Evolutionary conservation across 2,113 vertebrate species (phyloP).

Genomic region (Terrapene triunguis): DNA sequence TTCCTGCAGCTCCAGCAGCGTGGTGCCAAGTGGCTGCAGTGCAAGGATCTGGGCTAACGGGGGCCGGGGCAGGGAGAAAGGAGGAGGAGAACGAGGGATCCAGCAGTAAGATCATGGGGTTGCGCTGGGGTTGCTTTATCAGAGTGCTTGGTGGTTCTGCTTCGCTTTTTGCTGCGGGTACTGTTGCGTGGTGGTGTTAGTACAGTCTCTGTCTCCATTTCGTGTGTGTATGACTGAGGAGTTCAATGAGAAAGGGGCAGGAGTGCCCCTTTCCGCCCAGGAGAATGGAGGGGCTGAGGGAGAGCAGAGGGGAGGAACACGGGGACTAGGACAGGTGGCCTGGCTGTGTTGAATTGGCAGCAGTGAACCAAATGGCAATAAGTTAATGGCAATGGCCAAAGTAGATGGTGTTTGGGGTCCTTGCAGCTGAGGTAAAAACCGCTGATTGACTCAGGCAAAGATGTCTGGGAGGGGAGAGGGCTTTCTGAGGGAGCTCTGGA

Average conservation of each 20-base stretch:
- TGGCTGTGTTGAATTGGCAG: not conserved
- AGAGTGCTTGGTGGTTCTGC: not conserved
- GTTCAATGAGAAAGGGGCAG: not conserved
- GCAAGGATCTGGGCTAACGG: not conserved
- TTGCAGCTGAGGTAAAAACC: not conserved
- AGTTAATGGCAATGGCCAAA: not conserved
- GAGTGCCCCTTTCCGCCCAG: not conserved
- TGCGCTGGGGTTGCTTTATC: not conserved
- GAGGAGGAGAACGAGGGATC: not conserved
- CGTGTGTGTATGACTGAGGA: not conserved
- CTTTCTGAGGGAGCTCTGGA: not conserved
- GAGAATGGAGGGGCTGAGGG: not conserved
- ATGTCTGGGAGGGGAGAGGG: not conserved
- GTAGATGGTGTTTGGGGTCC: not conserved
- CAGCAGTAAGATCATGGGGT: not conserved
- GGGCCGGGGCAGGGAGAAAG: not conserved
- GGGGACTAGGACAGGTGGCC: not conserved
- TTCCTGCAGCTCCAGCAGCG: not conserved
- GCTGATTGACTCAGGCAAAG: not conserved
- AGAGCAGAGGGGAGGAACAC: not conserved
- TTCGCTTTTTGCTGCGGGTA: not conserved
- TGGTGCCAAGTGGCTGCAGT: not conserved
- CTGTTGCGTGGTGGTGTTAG: not conserved
- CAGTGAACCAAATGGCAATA: not conserved
- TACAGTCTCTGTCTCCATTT: rapidly evolving